Evolutionary conservation across 1,140 invertebrate genomes (phyloP).

Genomic region (Manduca sexta): DNA sequence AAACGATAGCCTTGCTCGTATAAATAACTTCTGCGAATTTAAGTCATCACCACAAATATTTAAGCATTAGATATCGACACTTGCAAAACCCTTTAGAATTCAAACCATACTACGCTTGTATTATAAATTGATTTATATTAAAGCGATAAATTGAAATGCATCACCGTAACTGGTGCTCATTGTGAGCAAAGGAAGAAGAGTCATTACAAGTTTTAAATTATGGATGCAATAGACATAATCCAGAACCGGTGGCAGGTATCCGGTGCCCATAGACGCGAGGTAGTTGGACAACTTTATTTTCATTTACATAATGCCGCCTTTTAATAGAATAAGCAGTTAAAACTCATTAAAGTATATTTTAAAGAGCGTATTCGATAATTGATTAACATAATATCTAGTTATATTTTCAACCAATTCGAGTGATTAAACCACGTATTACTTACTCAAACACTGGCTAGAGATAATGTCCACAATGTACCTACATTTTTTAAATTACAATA

Average conservation of each 20-base stretch:
- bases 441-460: too few species aligned
- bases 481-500: too few species aligned
- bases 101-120: too few species aligned
- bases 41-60: too few species aligned
- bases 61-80: too few species aligned
- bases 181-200: conserved; percentile 13
- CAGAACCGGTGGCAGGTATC: conserved; percentile 15
- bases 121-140: background rate
- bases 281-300: conserved; percentile 33
- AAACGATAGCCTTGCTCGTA: conserved; percentile 1
- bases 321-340: conserved; percentile 1
- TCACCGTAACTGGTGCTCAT: background rate
- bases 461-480: too few species aligned
- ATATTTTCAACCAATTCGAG: too few species aligned
- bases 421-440: too few species aligned
- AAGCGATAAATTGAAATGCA: background rate
- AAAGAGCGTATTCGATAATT: too few species aligned
- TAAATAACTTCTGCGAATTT: background rate
- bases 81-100: too few species aligned
- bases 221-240: conserved; percentile 24
- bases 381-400: too few species aligned
- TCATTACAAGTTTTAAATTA: conserved; percentile 21
- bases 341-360: too few species aligned
- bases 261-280: conserved; percentile 10
- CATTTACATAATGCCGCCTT: conserved; percentile 39